A percentile compares a stretch with the other conserved stretches of the same genome.
Evolutionary conservation across 2,888 invertebrate genomes (phyloP).

Genomic region (Spilarctia lutea): DNA sequence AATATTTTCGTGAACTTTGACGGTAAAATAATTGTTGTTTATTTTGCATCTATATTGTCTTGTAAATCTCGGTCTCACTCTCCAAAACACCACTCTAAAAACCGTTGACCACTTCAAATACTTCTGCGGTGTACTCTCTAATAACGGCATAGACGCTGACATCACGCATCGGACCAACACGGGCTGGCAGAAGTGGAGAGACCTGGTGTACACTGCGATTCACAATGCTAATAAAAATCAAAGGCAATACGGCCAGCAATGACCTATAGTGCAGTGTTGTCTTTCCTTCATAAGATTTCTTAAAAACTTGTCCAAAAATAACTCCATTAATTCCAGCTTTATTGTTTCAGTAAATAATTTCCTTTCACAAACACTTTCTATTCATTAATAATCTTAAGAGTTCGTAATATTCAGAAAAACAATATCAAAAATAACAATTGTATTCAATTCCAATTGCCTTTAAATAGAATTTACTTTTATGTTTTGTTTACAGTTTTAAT

Average conservation of each 20-base stretch:
- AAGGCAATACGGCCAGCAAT: too few species aligned
- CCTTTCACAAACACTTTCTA: not conserved
- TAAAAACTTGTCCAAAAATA: not conserved
- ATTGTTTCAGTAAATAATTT: conserved; percentile 7
- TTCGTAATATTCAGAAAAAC: not conserved
- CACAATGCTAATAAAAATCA: too few species aligned
- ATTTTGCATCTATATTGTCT: not conserved
- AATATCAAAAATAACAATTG: not conserved
- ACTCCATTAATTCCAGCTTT: not conserved
- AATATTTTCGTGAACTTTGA: not conserved
- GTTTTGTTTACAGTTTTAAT: not conserved
- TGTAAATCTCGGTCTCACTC: not conserved
- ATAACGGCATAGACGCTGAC: too few species aligned
- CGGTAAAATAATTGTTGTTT: not conserved
- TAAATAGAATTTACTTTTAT: not conserved
- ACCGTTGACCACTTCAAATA: too few species aligned
- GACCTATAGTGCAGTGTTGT: too few species aligned
- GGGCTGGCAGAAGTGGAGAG: too few species aligned
- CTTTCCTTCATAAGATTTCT: not conserved
- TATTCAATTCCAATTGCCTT: not conserved
- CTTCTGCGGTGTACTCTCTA: too few species aligned
- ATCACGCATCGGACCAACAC: too few species aligned
- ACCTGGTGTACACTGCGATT: too few species aligned
- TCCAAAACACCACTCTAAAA: too few species aligned
- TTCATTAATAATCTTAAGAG: conserved; percentile 2